Percentiles rank a stretch among this genome's conserved stretches.
These are phyloP conservation scores for Fundulus diaphanus DNA, from an alignment of 2,797 vertebrate genomes.

Conservation along the genomic window DNA sequence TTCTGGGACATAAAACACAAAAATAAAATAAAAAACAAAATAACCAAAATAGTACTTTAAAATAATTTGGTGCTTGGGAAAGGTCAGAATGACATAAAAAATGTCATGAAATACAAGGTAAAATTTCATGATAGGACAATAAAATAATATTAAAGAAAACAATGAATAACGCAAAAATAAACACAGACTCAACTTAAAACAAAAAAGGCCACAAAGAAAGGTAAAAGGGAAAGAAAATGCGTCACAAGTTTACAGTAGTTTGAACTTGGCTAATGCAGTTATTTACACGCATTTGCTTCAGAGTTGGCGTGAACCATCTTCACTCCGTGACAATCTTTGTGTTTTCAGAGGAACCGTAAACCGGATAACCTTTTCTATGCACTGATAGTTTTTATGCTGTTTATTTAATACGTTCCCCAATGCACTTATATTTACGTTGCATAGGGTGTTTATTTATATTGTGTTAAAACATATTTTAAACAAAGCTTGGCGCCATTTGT, in stretches of 20 bases:
- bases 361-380: background rate
- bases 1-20: too few relatives aligned
- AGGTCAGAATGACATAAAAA: too few relatives aligned
- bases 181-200: background rate
- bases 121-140: background rate
- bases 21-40: background rate
- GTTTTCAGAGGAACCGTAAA: background rate
- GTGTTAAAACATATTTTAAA: background rate
- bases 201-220: background rate
- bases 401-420: fast-evolving
- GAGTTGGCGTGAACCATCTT: slow-evolving; percentile 21
- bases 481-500: background rate
- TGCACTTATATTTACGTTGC: background rate
- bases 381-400: background rate
- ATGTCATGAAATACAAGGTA: background rate
- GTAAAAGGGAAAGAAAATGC: background rate
- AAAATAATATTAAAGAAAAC: too few relatives aligned
- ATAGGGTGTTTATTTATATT: background rate
- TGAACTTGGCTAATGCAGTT: too few relatives aligned
- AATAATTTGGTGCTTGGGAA: background rate
- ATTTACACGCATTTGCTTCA: background rate
- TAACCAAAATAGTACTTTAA: too few relatives aligned
- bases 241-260: too few relatives aligned
- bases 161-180: background rate
- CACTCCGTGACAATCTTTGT: slow-evolving; percentile 23